Evolutionary conservation across 2,888 invertebrate species (phyloP), one percentile per base, ranked within the genome.

Genomic region (Lysandra bellargus): DNA sequence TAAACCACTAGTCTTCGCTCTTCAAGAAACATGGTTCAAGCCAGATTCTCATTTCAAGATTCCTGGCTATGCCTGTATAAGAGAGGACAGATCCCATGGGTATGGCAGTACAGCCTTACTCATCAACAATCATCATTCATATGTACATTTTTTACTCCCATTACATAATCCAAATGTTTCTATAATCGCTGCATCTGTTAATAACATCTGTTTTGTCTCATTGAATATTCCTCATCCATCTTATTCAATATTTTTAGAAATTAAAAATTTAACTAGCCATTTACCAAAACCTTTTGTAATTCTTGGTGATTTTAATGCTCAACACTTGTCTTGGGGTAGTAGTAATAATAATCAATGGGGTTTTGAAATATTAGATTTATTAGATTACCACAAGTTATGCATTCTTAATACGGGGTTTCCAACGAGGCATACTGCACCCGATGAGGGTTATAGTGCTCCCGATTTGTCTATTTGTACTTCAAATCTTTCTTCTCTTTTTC

Each of bases 311-410:
- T 23, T 23, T 23, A 23, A 23, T 23, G n/a, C 53, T 4, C 76
- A 76, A 30, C 76, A 76, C 14, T 4, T 17, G 30, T 77, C 78
- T 78, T 78, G 78, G 61, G 78, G 78, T 17, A 60, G 78, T 23
- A 30, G 23, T 37, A 33, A 78, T 37, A 33, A 60, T 7, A 60
- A 53, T 61, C 40, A 60, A 37, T 77, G 53, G 57, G 53, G 77
- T n/a, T 57, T 30, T 53, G 57, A 77, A 77, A 33, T 77, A 77
- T 77, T 77, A 57, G 77, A 77, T 33, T 30, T 60, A 53, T 77
- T 76, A n/a, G 76, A 76, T 53, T 5, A 33, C 3, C 12, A 69
- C 2, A 69, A 69, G 30, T 69, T 69, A 69, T 69, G 33, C 12
- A 33, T 69, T 69, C 30, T 69, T 9, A 69, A 69, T 2, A 69